phyloP scores from a whole-genome alignment of 2,797 vertebrate species.

The Sebastes minor region DNA sequence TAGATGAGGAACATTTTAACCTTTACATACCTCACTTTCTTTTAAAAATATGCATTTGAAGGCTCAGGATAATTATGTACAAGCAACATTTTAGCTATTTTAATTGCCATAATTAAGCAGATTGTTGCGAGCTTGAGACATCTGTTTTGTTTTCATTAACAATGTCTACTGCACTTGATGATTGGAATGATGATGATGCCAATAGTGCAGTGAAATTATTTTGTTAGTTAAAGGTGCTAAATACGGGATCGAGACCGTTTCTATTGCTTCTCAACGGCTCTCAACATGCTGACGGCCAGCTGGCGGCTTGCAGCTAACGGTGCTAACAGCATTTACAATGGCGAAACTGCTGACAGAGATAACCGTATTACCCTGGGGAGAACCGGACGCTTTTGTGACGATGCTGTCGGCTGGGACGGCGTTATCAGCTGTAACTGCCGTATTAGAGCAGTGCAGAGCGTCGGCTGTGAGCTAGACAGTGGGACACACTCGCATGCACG shows the following conservation, averaged over 20 bases:
- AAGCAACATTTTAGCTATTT: background rate
- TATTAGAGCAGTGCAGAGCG: too few relatives aligned
- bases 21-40: background rate
- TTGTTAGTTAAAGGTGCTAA: background rate
- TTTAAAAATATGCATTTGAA: background rate
- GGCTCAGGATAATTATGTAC: background rate
- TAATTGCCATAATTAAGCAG: background rate
- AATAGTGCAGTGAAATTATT: background rate
- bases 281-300: too few relatives aligned
- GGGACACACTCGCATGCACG: accelerated
- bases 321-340: too few relatives aligned
- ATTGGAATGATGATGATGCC: background rate
- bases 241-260: too few relatives aligned
- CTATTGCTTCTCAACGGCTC: too few relatives aligned
- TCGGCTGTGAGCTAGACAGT: too few relatives aligned
- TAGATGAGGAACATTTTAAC: background rate
- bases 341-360: too few relatives aligned
- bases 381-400: too few relatives aligned
- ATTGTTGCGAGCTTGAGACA: background rate
- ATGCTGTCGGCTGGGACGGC: too few relatives aligned
- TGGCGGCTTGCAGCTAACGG: too few relatives aligned
- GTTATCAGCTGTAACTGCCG: too few relatives aligned
- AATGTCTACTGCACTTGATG: background rate
- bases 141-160: background rate
- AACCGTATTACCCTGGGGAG: too few relatives aligned